Evolutionary conservation across 2,113 vertebrate species (phyloP).

Genomic region (Istiophorus platypterus): DNA sequence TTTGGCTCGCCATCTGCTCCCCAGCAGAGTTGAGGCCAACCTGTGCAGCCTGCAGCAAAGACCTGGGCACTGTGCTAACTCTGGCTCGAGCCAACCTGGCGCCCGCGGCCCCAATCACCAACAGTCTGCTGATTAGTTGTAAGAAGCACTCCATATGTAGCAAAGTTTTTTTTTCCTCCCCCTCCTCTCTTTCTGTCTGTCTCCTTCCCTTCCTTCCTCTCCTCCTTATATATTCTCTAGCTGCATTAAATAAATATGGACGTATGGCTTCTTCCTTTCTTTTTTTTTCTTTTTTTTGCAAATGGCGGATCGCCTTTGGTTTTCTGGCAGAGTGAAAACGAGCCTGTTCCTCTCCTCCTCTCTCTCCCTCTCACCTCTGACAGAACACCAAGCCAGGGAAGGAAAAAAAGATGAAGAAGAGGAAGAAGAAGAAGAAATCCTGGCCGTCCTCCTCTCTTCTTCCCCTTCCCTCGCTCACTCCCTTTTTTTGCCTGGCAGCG

Average conservation of each 20-base stretch:
- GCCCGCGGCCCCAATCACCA: slow-evolving; percentile 94
- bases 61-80: slow-evolving; percentile 97
- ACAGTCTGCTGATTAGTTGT: slow-evolving; percentile 99
- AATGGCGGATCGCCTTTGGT: slow-evolving; percentile 56
- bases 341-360: slow-evolving; percentile 52
- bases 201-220: slow-evolving; percentile 69
- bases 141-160: slow-evolving; percentile 99
- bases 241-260: slow-evolving; percentile 80
- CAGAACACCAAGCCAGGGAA: slow-evolving; percentile 65
- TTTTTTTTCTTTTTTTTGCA: background rate
- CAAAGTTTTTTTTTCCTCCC: slow-evolving; percentile 90
- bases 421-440: slow-evolving; percentile 67
- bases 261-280: slow-evolving; percentile 43
- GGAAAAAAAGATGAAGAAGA: slow-evolving; percentile 54
- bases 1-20: slow-evolving; percentile 99
- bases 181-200: slow-evolving; percentile 57
- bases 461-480: slow-evolving; percentile 50
- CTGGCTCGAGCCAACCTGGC: slow-evolving; percentile 96
- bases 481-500: slow-evolving; percentile 70
- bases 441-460: slow-evolving; percentile 67
- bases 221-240: slow-evolving; percentile 65
- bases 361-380: slow-evolving; percentile 75
- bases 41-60: slow-evolving; percentile 99
- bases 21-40: slow-evolving; percentile 99
- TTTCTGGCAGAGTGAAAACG: slow-evolving; percentile 59